Base-by-base conservation (phyloP, 2,888 invertebrate genomes). In the Eupithecia subumbrata region DNA sequence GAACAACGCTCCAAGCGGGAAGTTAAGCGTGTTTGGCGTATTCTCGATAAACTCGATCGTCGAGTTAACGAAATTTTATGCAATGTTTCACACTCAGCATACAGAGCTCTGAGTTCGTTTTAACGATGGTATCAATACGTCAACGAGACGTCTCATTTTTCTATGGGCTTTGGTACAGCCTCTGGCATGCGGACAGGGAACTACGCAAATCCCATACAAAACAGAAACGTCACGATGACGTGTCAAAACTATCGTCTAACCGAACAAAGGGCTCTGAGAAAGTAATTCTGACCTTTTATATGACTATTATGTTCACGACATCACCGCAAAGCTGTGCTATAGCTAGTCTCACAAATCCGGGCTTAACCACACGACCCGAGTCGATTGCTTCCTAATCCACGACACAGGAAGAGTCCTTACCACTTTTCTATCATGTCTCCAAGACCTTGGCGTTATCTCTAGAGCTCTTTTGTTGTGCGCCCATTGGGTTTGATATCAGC, bases 401-500 rank as follows among this genome's bases (percentile, higher is more conserved):
- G 52, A 63, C 71, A 71, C 34, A 43, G 71, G 14, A 66, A 66
- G 52, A 72, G 43, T 60, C 73, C 60, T 69, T 60, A 69, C 52
- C 73, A 52, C 74, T 72, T 78, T 75, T 74, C 72, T 74, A 76
- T 72, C 76, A 72, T 72, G 71, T 63, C 70, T 72, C 37, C 22
- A 25, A 68, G 25, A 43, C 43, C 30, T 66, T 67, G 37, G 9
- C 67, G 71, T 71, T 74, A 74, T 74, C 71, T 78, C 67, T 66
- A 70, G 71, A 71, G 76, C 64, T 22, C 71, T 67, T 75, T 80
- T 80, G 76, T 81, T 72, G 79, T 34, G 72, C 48, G 71, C n/a
- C 77, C 56, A 76, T 78, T 75, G 74, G 67, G 14, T 64, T 63
- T 48, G 75, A 76, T 81, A 81, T 81, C 81, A 68, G 75, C 73